These are phyloP conservation scores for Leptopilina drosophilae DNA, from an alignment of 2,888 invertebrate genomes.

Conservation along the genomic window DNA sequence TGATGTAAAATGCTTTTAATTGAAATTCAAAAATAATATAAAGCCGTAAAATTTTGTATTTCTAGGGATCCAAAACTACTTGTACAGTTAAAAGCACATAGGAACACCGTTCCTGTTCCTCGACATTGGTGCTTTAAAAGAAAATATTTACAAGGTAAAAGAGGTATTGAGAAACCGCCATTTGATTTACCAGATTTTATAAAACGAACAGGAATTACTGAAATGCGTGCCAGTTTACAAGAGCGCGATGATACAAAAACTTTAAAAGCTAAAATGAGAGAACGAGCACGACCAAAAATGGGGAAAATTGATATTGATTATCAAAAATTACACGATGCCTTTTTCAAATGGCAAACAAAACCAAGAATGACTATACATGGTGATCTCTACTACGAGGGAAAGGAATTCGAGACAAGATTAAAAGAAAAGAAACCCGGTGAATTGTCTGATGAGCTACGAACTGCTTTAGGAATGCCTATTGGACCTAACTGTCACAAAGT, in stretches of 20 bases:
- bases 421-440: conserved; percentile 99
- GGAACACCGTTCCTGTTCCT: conserved; percentile 99
- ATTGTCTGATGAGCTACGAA: conserved; percentile 95
- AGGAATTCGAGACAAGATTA: conserved; percentile 97
- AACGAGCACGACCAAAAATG: conserved; percentile 96
- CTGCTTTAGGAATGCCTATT: conserved; percentile 98
- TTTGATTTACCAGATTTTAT: conserved; percentile 99
- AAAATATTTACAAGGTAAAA: conserved; percentile 96
- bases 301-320: conserved; percentile 99
- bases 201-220: conserved; percentile 99
- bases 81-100: conserved; percentile 96
- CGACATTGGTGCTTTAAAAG: conserved; percentile 99
- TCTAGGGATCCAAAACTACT: conserved; percentile 93
- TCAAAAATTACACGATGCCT: conserved; percentile 99
- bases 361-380: conserved; percentile 99
- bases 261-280: conserved; percentile 97
- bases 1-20: no score
- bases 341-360: conserved; percentile 99
- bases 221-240: conserved; percentile 98
- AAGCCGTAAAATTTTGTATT: background rate
- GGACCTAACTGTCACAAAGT: conserved; percentile 95
- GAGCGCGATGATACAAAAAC: conserved; percentile 98
- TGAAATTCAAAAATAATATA: no score
- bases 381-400: conserved; percentile 98
- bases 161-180: conserved; percentile 99